Evolutionary conservation across 2,113 vertebrate genomes (phyloP).

Genomic region (Psittacara wagleri): DNA sequence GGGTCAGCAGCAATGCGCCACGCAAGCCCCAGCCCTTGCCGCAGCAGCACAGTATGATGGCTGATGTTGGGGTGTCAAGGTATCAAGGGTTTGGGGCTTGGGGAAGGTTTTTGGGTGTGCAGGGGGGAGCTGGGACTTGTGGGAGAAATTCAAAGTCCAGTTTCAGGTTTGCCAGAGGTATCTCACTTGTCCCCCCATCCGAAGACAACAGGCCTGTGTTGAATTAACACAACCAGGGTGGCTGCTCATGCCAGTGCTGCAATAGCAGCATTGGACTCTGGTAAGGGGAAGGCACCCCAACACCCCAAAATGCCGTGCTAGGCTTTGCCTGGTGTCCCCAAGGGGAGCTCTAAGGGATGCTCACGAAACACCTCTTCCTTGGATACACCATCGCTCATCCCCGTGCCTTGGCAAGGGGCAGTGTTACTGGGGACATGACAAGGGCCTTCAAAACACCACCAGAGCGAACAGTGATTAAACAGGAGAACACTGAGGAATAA

Average conservation of each 20-base stretch:
- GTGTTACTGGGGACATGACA: not conserved
- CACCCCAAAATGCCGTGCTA: not conserved
- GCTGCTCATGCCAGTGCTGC: not conserved
- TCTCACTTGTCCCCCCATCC: not conserved
- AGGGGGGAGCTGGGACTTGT: not conserved
- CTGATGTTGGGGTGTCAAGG: not conserved
- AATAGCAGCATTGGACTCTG: not conserved
- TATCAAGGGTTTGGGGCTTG: not conserved
- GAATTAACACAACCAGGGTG: not conserved
- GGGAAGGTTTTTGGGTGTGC: not conserved
- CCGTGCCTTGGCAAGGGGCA: not conserved
- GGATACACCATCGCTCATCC: rapidly evolving
- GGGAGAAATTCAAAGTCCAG: not conserved
- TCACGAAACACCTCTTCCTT: not conserved
- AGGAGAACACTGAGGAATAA: not conserved
- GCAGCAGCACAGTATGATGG: not conserved
- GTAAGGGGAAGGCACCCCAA: not conserved
- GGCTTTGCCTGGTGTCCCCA: not conserved
- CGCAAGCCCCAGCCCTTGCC: not conserved
- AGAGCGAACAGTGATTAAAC: not conserved
- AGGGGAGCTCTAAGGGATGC: not conserved
- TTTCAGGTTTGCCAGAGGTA: not conserved
- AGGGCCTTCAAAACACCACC: not conserved
- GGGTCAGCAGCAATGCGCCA: not conserved
- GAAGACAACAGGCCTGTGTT: not conserved